phyloP scores from a whole-genome alignment of 2,888 invertebrate genomes.

The Campoplex capitator region DNA sequence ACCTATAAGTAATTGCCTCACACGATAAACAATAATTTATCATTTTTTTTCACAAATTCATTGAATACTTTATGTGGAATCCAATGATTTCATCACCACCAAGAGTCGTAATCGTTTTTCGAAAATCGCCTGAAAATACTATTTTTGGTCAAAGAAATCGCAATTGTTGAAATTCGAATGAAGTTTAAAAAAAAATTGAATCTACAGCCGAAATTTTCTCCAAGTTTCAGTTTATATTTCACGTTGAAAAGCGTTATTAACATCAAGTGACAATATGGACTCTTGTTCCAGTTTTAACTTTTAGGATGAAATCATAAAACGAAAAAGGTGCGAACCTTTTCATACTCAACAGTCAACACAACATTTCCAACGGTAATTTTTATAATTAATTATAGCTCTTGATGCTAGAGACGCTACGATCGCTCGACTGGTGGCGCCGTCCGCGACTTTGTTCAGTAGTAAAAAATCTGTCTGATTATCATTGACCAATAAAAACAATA shows the following conservation, averaged over 20 bases:
- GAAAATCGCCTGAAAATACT: background rate
- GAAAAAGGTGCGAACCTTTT: background rate
- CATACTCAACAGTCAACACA: background rate
- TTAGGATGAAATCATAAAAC: background rate
- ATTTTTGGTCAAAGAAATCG: background rate
- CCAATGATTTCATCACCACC: no score
- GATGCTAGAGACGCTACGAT: background rate
- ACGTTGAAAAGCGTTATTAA: no score
- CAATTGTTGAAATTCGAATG: background rate
- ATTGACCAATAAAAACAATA: constrained; percentile 13
- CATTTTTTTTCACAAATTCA: no score
- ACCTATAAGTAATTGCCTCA: no score
- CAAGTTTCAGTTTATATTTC: no score
- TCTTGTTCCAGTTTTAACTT: background rate
- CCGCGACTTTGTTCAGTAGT: background rate
- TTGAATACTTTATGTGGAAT: no score
- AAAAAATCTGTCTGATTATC: background rate
- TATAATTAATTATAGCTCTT: background rate
- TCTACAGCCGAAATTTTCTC: background rate
- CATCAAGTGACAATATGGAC: no score
- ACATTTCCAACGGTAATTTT: background rate
- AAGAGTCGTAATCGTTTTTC: background rate
- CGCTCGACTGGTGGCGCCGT: constrained; percentile 3
- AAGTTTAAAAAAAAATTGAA: background rate
- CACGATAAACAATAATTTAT: no score